Evolutionary conservation across 2,797 vertebrate genomes (phyloP), one percentile per base, ranked within the genome.

Genomic region (Pseudopleuronectes americanus): DNA sequence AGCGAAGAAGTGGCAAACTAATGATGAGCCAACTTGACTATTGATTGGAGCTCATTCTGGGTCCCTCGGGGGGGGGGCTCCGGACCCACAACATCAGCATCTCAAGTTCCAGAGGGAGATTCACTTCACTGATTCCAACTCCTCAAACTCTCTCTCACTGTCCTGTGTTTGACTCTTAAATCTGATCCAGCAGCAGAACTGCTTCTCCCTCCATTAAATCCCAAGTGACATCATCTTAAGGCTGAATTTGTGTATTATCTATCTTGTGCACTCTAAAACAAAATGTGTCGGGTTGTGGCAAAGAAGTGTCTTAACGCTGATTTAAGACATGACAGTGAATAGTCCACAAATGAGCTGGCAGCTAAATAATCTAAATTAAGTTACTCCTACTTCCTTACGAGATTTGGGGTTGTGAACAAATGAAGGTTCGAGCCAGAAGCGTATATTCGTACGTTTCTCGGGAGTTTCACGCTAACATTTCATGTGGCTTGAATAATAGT

Each of bases 221-320:
- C 70, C 84, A 76, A 72, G 71, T 78, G 82, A 74, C 56, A 83
- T 69, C 65, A 68, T 76, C 78, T 84, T 78, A 47, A 83, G 67
- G 69, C 65, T 53, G 8, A 58, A 58, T 31, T 24, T 64, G 28
- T 64, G 4, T 10, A 87, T 79, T 60, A 84, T 88, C 83, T 70
- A 38, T 48, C 6, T 24, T 53, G 56, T 76, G 72, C 80, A 84
- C 79, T 92, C 79, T 87, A 87, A 85, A 92, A 87, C 84, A 74
- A 90, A 91, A 91, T 87, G 68, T 76, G 49, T 71, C 2, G 33
- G 60, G 74, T 71, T 71, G 48, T 60, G 60, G 23, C 4, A 16
- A 71, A 47, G 43, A 19, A 47, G 17, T 6, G 71, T 13, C 21
- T 26, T 43, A 36, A 63, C 38, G 22, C 49, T 41, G 48, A 22